Conservation (phyloP, 1,140 invertebrate genomes). For the Drosophila guanche region DNA sequence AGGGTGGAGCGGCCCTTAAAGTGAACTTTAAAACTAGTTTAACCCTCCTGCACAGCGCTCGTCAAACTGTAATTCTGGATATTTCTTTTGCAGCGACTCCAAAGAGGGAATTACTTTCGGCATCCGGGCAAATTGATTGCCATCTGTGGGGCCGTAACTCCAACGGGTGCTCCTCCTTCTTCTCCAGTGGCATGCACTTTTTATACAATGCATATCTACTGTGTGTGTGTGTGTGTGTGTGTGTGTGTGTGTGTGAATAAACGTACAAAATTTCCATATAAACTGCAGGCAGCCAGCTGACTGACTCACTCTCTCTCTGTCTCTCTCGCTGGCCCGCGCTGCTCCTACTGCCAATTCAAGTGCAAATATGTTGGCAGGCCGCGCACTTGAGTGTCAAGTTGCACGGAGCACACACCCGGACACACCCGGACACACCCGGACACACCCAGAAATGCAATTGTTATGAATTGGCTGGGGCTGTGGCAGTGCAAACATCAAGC, state of each 20-base stretch:
- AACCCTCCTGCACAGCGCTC: constrained; percentile 12
- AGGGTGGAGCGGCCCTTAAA: constrained; percentile 4
- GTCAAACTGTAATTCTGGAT: constrained; percentile 51
- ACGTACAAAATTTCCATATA: constrained; percentile 73
- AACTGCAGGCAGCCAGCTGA: constrained; percentile 55
- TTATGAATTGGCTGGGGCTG: constrained; percentile 64
- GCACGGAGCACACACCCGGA: constrained; percentile 31
- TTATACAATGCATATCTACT: constrained; percentile 45
- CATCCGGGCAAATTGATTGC: constrained; percentile 70
- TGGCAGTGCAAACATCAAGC: constrained; percentile 3
- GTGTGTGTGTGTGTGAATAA: constrained; percentile 23
- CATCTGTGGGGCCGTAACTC: constrained; percentile 40
- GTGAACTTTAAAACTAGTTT: constrained; percentile 26
- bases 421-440: too few relatives aligned
- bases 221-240: constrained; percentile 5
- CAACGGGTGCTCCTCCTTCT: constrained; percentile 6
- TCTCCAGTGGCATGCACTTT: constrained; percentile 56
- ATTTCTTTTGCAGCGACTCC: constrained; percentile 16
- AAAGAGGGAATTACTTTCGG: constrained; percentile 66
- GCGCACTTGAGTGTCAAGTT: constrained; percentile 77
- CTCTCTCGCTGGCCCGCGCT: too few relatives aligned
- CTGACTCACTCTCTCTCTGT: constrained; percentile 18
- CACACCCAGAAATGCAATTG: constrained; percentile 60
- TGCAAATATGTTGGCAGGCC: constrained; percentile 77
- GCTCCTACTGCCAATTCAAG: constrained; percentile 58